These are phyloP conservation scores for Ferdinandea cuprea DNA, from an alignment of 2,888 invertebrate species.

Conservation along the genomic window DNA sequence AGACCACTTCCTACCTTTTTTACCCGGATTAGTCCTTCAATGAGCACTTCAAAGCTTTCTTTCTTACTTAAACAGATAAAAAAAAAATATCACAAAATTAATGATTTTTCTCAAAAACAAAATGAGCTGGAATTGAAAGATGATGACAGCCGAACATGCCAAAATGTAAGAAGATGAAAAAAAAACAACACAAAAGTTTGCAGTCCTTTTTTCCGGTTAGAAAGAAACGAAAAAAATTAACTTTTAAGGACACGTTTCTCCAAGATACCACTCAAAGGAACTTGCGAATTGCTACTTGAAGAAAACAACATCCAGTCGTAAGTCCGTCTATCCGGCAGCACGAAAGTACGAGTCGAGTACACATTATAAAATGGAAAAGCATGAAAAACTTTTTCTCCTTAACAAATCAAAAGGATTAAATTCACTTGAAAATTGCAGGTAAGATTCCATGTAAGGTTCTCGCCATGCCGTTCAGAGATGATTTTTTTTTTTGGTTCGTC, in stretches of 20 bases:
- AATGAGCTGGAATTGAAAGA: constrained; percentile 43
- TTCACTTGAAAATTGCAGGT: constrained; percentile 59
- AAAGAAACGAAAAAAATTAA: not conserved
- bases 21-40: constrained; percentile 32
- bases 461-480: constrained; percentile 1
- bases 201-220: constrained; percentile 1
- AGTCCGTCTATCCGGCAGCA: not conserved
- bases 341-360: constrained; percentile 13
- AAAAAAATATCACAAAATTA: constrained; percentile 13
- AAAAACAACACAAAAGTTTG: constrained; percentile 23
- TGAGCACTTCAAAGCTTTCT: constrained; percentile 52
- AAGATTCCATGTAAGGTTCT: constrained; percentile 33
- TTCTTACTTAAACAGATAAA: constrained; percentile 15
- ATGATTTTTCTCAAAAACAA: constrained; percentile 32
- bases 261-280: not conserved
- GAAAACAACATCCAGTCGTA: constrained; percentile 5
- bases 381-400: constrained; percentile 43
- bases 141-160: constrained; percentile 40
- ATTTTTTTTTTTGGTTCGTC: not conserved
- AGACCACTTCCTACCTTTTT: constrained; percentile 51
- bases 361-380: constrained; percentile 12
- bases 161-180: constrained; percentile 22
- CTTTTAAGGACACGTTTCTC: constrained; percentile 23
- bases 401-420: constrained; percentile 62
- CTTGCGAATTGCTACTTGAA: not conserved